Evolutionary conservation across 1,140 invertebrate species (phyloP).

Genomic region (Drosophila lini): DNA sequence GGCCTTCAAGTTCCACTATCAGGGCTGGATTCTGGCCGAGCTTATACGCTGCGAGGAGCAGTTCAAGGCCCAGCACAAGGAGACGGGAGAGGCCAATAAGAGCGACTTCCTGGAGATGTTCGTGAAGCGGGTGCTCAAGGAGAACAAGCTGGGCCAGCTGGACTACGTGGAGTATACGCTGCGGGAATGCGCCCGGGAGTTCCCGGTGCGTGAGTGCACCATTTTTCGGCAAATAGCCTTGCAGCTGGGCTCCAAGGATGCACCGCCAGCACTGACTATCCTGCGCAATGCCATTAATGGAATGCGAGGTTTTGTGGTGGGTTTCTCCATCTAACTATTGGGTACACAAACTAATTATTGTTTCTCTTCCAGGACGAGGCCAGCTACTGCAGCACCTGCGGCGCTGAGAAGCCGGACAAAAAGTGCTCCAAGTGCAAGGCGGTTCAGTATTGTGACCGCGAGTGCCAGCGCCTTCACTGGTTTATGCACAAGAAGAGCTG

Average conservation of each 20-base stretch:
- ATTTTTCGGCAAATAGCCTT: slow-evolving; percentile 94
- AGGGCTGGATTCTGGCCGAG: slow-evolving; percentile 91
- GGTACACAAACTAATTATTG: neutral
- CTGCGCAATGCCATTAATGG: slow-evolving; percentile 96
- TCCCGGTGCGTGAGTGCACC: slow-evolving; percentile 93
- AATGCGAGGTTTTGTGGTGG: slow-evolving; percentile 88
- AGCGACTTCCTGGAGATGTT: slow-evolving; percentile 90
- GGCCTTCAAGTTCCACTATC: slow-evolving; percentile 96
- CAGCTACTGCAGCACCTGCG: slow-evolving; percentile 93
- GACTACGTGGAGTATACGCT: slow-evolving; percentile 93
- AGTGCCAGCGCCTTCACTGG: slow-evolving; percentile 98
- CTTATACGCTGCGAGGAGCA: slow-evolving; percentile 88
- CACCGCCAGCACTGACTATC: slow-evolving; percentile 89
- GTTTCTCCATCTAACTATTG: neutral
- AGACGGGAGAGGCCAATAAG: slow-evolving; percentile 64
- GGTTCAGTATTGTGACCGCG: slow-evolving; percentile 96
- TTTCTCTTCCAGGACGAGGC: slow-evolving; percentile 86
- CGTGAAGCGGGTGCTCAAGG: slow-evolving; percentile 90
- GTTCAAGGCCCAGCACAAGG: slow-evolving; percentile 85
- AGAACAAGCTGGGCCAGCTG: slow-evolving; percentile 90
- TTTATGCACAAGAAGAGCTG: slow-evolving; percentile 96
- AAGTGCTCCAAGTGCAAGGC: slow-evolving; percentile 98
- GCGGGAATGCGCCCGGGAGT: slow-evolving; percentile 93
- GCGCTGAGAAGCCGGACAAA: slow-evolving; percentile 94
- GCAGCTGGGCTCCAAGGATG: slow-evolving; percentile 89